Percentiles rank a stretch among this genome's conserved stretches.
Conservation (phyloP, 2,797 vertebrate genomes). For the Jordanella pulchra region DNA sequence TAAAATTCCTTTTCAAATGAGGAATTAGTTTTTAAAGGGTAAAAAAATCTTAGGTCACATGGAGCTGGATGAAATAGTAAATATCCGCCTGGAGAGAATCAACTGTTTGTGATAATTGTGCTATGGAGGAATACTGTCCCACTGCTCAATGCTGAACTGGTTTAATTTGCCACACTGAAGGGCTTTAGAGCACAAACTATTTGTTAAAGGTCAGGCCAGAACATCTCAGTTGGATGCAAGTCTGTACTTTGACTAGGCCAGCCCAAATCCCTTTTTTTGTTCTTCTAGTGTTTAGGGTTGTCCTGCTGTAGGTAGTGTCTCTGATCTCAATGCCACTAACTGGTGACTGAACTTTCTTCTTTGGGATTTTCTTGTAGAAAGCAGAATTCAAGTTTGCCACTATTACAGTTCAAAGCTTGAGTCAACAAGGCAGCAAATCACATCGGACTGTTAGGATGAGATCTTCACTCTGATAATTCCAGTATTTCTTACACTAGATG, state of each 20-base stretch:
- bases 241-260: conserved; percentile 1
- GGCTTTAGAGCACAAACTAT: not conserved
- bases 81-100: no score
- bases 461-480: not conserved
- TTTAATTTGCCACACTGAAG: not conserved
- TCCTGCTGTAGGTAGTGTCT: not conserved
- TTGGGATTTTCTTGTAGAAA: not conserved
- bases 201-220: not conserved
- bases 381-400: not conserved
- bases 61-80: not conserved
- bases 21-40: not conserved
- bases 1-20: not conserved
- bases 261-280: not conserved
- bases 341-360: not conserved
- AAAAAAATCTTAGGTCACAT: not conserved
- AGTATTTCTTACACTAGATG: not conserved
- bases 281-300: not conserved
- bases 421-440: not conserved
- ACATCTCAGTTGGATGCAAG: not conserved
- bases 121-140: not conserved
- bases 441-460: not conserved
- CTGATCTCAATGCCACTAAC: not conserved
- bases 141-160: no score
- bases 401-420: not conserved
- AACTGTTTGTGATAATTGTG: not conserved